Evolutionary conservation across 2,888 invertebrate genomes (phyloP), one percentile per base, ranked within the genome.

Genomic region (Brassicogethes aeneus): DNA sequence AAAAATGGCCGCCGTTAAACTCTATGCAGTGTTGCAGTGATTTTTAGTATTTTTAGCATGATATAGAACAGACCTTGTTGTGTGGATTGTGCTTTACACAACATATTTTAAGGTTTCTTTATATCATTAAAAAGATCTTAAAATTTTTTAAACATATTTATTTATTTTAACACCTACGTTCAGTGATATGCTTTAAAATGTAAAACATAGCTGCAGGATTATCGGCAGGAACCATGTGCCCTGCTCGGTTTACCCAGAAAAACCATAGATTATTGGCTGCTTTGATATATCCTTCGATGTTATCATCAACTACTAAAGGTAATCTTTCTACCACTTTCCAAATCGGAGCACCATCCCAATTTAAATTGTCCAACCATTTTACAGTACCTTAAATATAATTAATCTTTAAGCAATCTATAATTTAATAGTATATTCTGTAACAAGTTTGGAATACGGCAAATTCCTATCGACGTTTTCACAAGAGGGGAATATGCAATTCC

Each of bases 181-280:
- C 5, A 23, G 23, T 23, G 10, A 23, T 10, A 23, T 23, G 23
- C 10, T 23, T 23, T 15, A 57, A 37, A 30, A 57, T 56, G 17
- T 47, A 52, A 36, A 48, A 41, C 54, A 56, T 52, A 1, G 51
- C 53, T n/a, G 41, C 35, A 10, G 54, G 50, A 42, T 57, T 57
- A 33, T 56, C 55, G 2, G 37, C 12, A 7, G 57, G 55, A 3
- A 54, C 54, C 32, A 32, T 32, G 14, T 32, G 32, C 7, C 32
- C 32, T 10, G 87, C 82, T 50, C 81, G 71, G 45, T 85, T 75
- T 43, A 89, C 77, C 82, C 85, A 88, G 62, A 82, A 88, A 63
- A 88, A 80, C 37, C 75, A 68, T 37, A 90, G 77, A 50, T 82
- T 82, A 39, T 32, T 76, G 76, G 43, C 74, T 2, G 73, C 68